A percentile compares a stretch with the other conserved stretches of the same genome.
These are phyloP conservation scores for Zele albiditarsus DNA, from an alignment of 2,888 invertebrate genomes.

Conservation along the genomic window DNA sequence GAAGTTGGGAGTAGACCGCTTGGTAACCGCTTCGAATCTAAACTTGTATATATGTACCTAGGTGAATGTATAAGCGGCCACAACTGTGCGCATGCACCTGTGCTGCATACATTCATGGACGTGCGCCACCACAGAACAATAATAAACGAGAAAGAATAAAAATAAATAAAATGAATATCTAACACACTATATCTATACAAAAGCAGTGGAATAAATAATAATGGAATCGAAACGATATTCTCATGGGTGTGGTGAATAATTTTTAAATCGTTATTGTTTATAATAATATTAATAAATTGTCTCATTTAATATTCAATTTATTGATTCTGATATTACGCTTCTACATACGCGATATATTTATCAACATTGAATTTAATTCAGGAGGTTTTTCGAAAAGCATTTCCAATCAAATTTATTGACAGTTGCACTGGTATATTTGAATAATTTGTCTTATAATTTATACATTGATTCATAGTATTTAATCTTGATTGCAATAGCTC, in stretches of 20 bases:
- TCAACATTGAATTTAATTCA: no score
- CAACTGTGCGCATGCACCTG: slow-evolving; percentile 37
- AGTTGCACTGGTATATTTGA: no score
- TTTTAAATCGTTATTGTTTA: neutral
- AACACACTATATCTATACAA: slow-evolving; percentile 15
- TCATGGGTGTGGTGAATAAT: neutral
- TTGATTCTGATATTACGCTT: no score
- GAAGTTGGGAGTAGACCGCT: slow-evolving; percentile 26
- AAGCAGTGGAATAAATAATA: slow-evolving; percentile 3
- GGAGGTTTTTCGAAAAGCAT: no score
- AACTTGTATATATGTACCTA: slow-evolving; percentile 27
- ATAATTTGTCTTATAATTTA: no score
- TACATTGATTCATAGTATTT: no score
- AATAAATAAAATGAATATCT: neutral
- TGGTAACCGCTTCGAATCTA: slow-evolving; percentile 38
- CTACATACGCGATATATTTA: no score
- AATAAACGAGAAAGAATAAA: neutral
- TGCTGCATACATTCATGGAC: slow-evolving; percentile 38
- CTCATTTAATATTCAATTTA: no score
- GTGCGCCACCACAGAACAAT: slow-evolving; percentile 27
- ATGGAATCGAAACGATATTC: slow-evolving; percentile 11
- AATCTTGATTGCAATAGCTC: no score
- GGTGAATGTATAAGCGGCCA: slow-evolving; percentile 29
- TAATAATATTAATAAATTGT: no score
- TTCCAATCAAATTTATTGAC: no score